Percentiles rank a stretch among this genome's conserved stretches.
These are phyloP conservation scores for Tribolium castaneum DNA, from an alignment of 1,140 invertebrate species.

Conservation along the genomic window DNA sequence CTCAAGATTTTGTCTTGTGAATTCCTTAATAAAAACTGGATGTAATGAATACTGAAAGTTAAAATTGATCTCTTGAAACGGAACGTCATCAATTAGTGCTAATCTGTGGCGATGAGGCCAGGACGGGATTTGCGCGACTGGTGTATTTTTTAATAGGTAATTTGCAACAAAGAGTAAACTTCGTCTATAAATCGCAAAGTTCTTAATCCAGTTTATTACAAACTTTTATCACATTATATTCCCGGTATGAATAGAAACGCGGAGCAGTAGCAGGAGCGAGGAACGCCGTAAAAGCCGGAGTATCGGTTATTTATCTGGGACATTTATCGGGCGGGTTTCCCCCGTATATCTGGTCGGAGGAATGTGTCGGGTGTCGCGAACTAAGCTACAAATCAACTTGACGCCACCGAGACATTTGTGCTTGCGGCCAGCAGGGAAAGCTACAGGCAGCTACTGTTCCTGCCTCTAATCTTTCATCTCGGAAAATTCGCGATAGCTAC, in stretches of 20 bases:
- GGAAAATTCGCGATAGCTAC: slow-evolving; percentile 8
- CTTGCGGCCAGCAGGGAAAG: slow-evolving; percentile 26
- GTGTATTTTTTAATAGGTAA: slow-evolving; percentile 32
- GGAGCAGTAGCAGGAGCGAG: not conserved
- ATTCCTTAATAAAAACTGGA: not conserved
- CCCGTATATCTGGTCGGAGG: slow-evolving; percentile 27
- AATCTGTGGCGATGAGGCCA: too few relatives aligned
- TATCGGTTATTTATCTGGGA: slow-evolving; percentile 35
- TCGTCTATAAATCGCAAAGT: slow-evolving; percentile 25
- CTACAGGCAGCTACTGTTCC: not conserved
- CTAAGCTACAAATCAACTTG: slow-evolving; percentile 28
- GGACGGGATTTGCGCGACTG: not conserved
- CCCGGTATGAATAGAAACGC: slow-evolving; percentile 28
- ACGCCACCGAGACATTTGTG: slow-evolving; percentile 30
- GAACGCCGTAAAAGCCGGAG: slow-evolving; percentile 9
- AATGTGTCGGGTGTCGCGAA: slow-evolving; percentile 34
- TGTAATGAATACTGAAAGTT: not conserved
- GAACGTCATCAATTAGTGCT: too few relatives aligned
- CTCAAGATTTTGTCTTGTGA: not conserved
- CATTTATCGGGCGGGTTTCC: slow-evolving; percentile 15
- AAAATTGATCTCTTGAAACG: not conserved
- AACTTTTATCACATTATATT: slow-evolving; percentile 36
- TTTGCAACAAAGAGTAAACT: slow-evolving; percentile 28
- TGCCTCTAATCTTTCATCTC: slow-evolving; percentile 12
- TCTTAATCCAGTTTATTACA: slow-evolving; percentile 36